Evolutionary conservation across 1,140 invertebrate species (phyloP).

Genomic region (Phthorimaea operculella): DNA sequence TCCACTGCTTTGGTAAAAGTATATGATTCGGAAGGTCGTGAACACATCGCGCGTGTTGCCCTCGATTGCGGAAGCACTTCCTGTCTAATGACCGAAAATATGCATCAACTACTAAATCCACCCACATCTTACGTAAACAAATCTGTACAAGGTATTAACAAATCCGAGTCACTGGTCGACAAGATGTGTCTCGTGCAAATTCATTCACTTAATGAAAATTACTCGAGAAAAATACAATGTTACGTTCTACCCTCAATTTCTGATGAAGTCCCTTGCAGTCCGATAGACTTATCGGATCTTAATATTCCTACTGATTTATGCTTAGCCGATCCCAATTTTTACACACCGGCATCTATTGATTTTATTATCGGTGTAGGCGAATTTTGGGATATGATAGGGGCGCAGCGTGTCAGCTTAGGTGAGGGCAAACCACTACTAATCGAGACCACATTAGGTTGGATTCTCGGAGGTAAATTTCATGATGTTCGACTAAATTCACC

Average conservation of each 20-base stretch:
- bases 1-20: constrained; percentile 10
- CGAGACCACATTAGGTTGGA: constrained; percentile 9
- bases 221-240: not conserved
- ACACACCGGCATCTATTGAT: constrained; percentile 4
- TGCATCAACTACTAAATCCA: not conserved
- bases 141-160: constrained; percentile 5
- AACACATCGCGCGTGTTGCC: constrained; percentile 5
- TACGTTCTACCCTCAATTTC: constrained; percentile 6
- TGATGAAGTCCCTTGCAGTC: not conserved
- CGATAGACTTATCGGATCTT: constrained; percentile 3
- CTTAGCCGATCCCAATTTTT: constrained; percentile 9
- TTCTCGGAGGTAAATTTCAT: constrained; percentile 7
- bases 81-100: constrained; percentile 2
- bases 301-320: not conserved
- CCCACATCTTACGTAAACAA: not conserved
- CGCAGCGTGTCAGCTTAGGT: constrained; percentile 6
- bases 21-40: not conserved
- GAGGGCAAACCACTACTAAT: not conserved
- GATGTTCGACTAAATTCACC: not conserved
- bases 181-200: constrained; percentile 3
- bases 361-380: constrained; percentile 4
- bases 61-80: constrained; percentile 5
- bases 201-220: not conserved
- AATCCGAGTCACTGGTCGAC: not conserved
- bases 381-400: constrained; percentile 10